Conservation (phyloP, 2,888 invertebrate genomes). For the Drepana falcataria region DNA sequence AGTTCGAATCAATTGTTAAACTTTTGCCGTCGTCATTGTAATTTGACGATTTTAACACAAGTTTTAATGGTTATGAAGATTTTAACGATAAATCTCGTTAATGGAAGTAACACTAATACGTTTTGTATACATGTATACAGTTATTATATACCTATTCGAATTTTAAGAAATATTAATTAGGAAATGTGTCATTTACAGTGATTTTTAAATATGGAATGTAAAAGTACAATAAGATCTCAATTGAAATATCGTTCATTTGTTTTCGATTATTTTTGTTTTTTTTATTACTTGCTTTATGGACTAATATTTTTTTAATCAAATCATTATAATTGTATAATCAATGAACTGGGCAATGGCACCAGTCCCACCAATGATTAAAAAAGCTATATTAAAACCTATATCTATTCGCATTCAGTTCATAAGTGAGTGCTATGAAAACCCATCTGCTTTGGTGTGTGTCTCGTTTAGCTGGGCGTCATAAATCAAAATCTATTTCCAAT, state of each 20-base stretch:
- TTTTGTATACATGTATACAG: slow-evolving; percentile 29
- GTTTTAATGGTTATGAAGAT: background rate
- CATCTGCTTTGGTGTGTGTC: no score
- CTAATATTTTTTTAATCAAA: no score
- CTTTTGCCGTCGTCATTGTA: background rate
- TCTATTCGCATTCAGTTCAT: no score
- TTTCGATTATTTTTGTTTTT: no score
- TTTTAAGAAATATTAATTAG: slow-evolving; percentile 12
- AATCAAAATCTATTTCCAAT: no score
- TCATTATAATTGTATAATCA: no score
- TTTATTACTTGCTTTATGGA: no score
- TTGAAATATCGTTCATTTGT: slow-evolving; percentile 10
- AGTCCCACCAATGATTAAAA: no score
- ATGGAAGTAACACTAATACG: slow-evolving; percentile 30
- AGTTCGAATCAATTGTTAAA: background rate
- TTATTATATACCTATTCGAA: slow-evolving; percentile 11
- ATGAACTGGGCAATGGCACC: no score
- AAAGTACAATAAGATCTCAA: slow-evolving; percentile 51
- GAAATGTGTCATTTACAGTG: slow-evolving; percentile 14
- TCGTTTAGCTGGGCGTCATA: no score
- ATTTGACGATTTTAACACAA: background rate
- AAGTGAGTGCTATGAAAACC: no score
- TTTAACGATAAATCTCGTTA: slow-evolving; percentile 12
- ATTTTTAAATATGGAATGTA: slow-evolving; percentile 17
- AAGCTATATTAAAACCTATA: no score